phyloP scores from a whole-genome alignment of 2,797 vertebrate genomes.

The Pterois miles region DNA sequence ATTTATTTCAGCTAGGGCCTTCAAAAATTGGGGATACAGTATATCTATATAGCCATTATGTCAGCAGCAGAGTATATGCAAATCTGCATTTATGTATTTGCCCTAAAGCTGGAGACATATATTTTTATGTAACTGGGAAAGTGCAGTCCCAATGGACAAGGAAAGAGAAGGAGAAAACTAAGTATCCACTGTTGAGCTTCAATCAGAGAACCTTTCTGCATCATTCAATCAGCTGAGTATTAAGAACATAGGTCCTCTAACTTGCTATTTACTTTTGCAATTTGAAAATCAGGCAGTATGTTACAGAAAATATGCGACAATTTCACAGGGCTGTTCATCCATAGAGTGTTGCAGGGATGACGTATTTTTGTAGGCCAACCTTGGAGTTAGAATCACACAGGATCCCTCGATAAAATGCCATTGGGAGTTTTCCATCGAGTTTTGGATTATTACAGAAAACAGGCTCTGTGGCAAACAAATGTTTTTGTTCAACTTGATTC shows the following conservation, averaged over 20 bases:
- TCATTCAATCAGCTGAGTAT: neutral
- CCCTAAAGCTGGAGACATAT: constrained; percentile 22
- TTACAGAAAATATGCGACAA: neutral
- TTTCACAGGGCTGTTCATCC: neutral
- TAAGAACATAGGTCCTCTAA: neutral
- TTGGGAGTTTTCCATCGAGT: too few species aligned
- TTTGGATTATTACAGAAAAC: too few species aligned
- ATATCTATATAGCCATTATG: constrained; percentile 38
- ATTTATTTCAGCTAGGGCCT: constrained; percentile 54
- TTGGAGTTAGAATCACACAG: too few species aligned
- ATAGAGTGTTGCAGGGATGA: too few species aligned
- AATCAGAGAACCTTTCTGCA: neutral
- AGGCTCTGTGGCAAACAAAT: too few species aligned
- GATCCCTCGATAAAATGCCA: too few species aligned
- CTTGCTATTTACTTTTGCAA: neutral
- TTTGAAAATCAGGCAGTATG: neutral
- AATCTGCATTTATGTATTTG: constrained; percentile 14
- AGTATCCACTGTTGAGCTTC: neutral
- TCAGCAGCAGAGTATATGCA: constrained; percentile 28
- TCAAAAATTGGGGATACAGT: constrained; percentile 33
- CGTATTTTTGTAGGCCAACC: too few species aligned
- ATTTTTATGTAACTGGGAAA: constrained; percentile 1
- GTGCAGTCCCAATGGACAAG: neutral
- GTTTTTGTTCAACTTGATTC: too few species aligned
- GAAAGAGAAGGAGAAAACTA: neutral